phyloP scores from a whole-genome alignment of 2,113 vertebrate genomes.

The Triplophysa dalaica region DNA sequence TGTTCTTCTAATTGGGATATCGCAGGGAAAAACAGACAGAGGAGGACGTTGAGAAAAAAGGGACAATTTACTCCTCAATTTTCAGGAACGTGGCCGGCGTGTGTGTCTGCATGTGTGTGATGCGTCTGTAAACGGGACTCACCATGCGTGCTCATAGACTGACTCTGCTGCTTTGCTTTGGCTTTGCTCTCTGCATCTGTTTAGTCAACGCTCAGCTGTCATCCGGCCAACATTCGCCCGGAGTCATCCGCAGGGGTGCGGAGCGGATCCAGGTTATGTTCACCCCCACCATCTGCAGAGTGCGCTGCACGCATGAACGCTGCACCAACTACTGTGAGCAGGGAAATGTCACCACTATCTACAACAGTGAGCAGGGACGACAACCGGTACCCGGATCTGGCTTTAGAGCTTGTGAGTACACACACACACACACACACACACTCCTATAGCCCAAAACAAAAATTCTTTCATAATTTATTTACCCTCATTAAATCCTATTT shows the following conservation, averaged over 20 bases:
- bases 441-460: background rate
- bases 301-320: constrained; percentile 80
- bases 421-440: background rate
- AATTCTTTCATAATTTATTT: too few species aligned
- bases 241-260: constrained; percentile 49
- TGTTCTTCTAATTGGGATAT: background rate
- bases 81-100: background rate
- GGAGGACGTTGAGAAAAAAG: background rate
- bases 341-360: constrained; percentile 90
- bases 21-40: background rate
- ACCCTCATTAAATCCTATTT: too few species aligned
- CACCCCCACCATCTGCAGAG: constrained; percentile 93
- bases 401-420: constrained; percentile 92
- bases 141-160: constrained; percentile 63
- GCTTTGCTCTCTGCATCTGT: constrained; percentile 53
- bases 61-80: background rate
- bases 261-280: constrained; percentile 88
- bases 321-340: constrained; percentile 90
- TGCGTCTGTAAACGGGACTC: constrained; percentile 43
- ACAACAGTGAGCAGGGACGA: constrained; percentile 75
- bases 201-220: constrained; percentile 72
- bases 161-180: constrained; percentile 57
- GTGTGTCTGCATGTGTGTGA: constrained; percentile 37
- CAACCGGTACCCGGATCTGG: constrained; percentile 77
- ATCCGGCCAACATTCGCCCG: constrained; percentile 3